Evolutionary conservation across 2,113 vertebrate species (phyloP).

Genomic region (Seriola rivoliana): DNA sequence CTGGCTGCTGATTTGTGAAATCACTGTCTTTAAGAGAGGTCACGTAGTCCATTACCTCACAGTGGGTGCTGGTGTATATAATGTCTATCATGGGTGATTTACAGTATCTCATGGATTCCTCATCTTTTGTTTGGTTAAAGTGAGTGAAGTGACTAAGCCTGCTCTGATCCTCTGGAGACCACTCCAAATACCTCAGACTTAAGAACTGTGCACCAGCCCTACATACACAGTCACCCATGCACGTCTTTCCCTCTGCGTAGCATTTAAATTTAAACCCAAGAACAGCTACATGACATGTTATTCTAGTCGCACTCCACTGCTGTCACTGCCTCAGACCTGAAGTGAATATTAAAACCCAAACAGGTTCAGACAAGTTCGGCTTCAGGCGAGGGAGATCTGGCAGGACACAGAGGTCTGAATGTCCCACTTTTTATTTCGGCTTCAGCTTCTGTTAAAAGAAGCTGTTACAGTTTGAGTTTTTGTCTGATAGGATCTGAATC

Average conservation of each 20-base stretch:
- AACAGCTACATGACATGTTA: background rate
- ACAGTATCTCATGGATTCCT: background rate
- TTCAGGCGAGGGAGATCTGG: background rate
- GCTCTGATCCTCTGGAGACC: background rate
- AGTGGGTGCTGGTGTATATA: background rate
- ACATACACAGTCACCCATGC: slow-evolving; percentile 1
- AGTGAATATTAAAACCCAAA: background rate
- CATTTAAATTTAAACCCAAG: background rate
- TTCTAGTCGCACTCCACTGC: background rate
- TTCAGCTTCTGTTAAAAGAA: background rate
- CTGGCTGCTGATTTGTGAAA: slow-evolving; percentile 29
- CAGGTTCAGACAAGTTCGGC: background rate
- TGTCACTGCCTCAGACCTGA: background rate
- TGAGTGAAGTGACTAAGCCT: background rate
- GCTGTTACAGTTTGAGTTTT: background rate
- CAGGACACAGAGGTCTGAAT: background rate
- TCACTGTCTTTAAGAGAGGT: slow-evolving; percentile 39
- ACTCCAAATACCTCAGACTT: background rate
- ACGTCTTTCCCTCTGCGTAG: background rate
- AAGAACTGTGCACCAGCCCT: slow-evolving; percentile 9
- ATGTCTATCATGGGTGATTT: background rate
- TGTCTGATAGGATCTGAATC: background rate
- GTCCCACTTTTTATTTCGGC: background rate
- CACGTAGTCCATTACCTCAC: background rate
- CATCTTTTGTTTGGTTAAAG: background rate